Base-by-base conservation (phyloP, 2,888 invertebrate species). In the Eristalis intricaria region DNA sequence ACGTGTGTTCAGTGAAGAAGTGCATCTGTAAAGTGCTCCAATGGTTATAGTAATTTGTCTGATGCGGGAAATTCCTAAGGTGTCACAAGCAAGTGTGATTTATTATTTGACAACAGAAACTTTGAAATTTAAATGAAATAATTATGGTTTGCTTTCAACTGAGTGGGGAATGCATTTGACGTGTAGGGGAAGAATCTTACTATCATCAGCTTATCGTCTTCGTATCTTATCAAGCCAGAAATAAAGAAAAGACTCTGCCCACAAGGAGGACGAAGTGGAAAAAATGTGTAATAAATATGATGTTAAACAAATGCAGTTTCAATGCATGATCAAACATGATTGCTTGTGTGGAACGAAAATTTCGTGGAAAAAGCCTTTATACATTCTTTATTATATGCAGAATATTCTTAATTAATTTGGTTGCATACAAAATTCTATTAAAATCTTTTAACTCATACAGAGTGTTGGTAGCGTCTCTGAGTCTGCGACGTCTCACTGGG, bases 81-180 rank as follows among this genome's bases (percentile, higher is more conserved):
- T 69, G 81, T 35, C 50, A 26, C 64, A 43, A 38, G 64, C 73
- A 85, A 77, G 35, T 73, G 82, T 82, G 77, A 85, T 85, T 81
- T 85, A 85, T 82, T 58, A 50, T 81, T 68, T 64, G 8, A 19
- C 50, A 50, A 1, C n/a, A 19, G 19, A 1, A 50, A 23, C 32
- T 68, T 32, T 26, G 23, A 75, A 75, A 65, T 56, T 23, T 7
- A 50, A 50, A 19, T n/a, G 19, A 19, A 50, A 50, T 19, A 50
- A 50, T 50, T 50, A n/a, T 19, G 19, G 19, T 8, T 19, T 43
- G 50, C 19, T 22, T 50, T 50, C 19, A 50, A 19, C 19, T 19
- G 8, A 19, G 50, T 50, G 50, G 19, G 19, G 7, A 4, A n/a
- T 50, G 15, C 0, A 0, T 15, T 50, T 50, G 15, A 2, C 15